phyloP scores from a whole-genome alignment of 2,113 vertebrate species.

The Clarias gariepinus region DNA sequence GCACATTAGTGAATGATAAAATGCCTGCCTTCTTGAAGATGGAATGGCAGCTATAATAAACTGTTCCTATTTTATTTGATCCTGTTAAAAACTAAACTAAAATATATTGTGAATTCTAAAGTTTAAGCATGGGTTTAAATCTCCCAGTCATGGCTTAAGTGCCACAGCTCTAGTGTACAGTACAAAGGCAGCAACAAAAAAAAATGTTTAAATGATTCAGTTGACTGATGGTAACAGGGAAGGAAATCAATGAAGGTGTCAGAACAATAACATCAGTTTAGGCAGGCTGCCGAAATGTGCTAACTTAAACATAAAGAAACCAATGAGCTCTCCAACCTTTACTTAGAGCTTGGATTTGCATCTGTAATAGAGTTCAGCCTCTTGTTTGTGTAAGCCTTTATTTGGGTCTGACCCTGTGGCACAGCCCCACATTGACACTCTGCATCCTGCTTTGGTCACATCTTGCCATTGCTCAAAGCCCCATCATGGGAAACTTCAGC shows the following conservation, averaged over 20 bases:
- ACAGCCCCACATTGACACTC: slow-evolving; percentile 80
- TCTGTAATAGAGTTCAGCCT: slow-evolving; percentile 88
- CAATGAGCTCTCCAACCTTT: slow-evolving; percentile 75
- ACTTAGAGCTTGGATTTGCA: slow-evolving; percentile 93
- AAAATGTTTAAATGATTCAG: slow-evolving; percentile 89
- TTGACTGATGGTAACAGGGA: slow-evolving; percentile 89
- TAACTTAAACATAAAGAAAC: slow-evolving; percentile 79
- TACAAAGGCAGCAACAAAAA: slow-evolving; percentile 84
- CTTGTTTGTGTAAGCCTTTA: slow-evolving; percentile 86
- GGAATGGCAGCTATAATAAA: slow-evolving; percentile 87
- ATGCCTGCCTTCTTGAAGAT: slow-evolving; percentile 63
- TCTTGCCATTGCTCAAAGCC: slow-evolving; percentile 66
- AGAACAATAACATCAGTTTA: slow-evolving; percentile 85
- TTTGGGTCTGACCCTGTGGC: slow-evolving; percentile 81
- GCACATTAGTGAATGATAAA: slow-evolving; percentile 57
- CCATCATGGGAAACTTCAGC: slow-evolving; percentile 87
- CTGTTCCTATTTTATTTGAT: slow-evolving; percentile 88
- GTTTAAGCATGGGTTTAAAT: slow-evolving; percentile 89
- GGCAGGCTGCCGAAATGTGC: slow-evolving; percentile 84
- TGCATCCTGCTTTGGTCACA: slow-evolving; percentile 67
- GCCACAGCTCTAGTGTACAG: slow-evolving; percentile 85
- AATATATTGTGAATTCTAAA: slow-evolving; percentile 93
- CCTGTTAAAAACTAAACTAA: slow-evolving; percentile 73
- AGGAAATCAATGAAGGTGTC: slow-evolving; percentile 81
- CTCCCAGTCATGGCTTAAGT: slow-evolving; percentile 83